Conservation (phyloP, 2,113 vertebrate species). For the Tragelaphus strepsiceros region DNA sequence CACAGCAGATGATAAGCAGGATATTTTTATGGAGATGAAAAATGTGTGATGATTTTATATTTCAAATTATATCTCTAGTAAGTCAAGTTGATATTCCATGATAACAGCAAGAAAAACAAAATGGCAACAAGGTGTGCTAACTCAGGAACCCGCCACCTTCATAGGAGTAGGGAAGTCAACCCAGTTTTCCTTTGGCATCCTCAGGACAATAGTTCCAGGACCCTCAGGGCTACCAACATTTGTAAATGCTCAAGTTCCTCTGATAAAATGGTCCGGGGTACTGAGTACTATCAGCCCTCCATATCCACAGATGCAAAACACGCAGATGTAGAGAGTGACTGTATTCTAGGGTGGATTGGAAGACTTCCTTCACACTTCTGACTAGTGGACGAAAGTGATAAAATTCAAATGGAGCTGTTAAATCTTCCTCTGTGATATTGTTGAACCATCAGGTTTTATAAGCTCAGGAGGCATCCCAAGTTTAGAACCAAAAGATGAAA, state of each 20-base stretch:
- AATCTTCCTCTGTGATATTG: background rate
- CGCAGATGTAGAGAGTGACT: background rate
- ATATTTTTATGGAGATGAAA: background rate
- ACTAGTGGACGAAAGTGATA: background rate
- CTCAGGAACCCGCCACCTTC: background rate
- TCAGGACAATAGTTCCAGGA: background rate
- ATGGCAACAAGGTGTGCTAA: background rate
- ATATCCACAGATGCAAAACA: background rate
- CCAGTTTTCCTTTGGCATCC: background rate
- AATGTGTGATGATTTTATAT: background rate
- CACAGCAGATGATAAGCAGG: background rate
- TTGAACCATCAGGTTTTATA: constrained; percentile 31
- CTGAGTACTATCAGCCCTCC: background rate
- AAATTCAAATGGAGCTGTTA: background rate
- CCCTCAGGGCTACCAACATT: background rate
- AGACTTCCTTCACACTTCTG: constrained; percentile 48
- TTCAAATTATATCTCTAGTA: background rate
- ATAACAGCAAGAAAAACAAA: background rate
- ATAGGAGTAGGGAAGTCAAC: background rate
- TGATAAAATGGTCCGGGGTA: background rate
- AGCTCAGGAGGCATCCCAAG: constrained; percentile 38
- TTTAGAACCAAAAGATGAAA: constrained; percentile 62
- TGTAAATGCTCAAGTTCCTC: background rate
- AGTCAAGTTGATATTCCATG: background rate
- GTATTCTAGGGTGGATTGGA: background rate